Evolutionary conservation across 2,888 invertebrate genomes (phyloP).

Genomic region (Microchrysa polita): DNA sequence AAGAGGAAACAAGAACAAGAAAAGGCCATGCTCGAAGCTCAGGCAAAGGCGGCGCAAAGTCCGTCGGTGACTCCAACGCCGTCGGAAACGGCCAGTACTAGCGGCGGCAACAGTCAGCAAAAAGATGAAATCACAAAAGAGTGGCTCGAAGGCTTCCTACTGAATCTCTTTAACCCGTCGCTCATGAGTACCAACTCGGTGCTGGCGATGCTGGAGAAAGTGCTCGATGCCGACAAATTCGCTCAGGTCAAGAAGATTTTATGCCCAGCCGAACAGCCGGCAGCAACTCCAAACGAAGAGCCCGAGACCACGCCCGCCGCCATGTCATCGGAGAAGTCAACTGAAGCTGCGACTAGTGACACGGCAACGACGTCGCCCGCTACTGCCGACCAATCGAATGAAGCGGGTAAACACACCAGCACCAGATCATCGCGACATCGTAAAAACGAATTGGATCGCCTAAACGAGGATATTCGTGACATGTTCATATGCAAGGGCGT

Average conservation of each 20-base stretch:
- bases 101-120: slow-evolving; percentile 43
- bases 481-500: slow-evolving; percentile 72
- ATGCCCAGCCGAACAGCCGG: slow-evolving; percentile 42
- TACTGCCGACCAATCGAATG: background rate
- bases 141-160: slow-evolving; percentile 54
- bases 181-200: slow-evolving; percentile 53
- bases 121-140: slow-evolving; percentile 52
- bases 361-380: background rate
- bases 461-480: slow-evolving; percentile 73
- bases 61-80: background rate
- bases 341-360: slow-evolving; percentile 22
- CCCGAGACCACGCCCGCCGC: slow-evolving; percentile 30
- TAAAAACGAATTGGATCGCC: slow-evolving; percentile 68
- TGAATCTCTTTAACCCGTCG: slow-evolving; percentile 55
- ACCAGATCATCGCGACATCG: background rate
- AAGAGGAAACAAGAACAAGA: background rate
- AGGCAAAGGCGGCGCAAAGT: background rate
- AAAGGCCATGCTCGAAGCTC: background rate
- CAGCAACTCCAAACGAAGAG: slow-evolving; percentile 36
- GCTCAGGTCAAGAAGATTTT: slow-evolving; percentile 54
- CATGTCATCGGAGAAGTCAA: slow-evolving; percentile 32
- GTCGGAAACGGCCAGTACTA: slow-evolving; percentile 28
- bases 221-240: slow-evolving; percentile 55
- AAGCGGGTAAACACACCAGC: background rate
- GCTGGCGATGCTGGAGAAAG: slow-evolving; percentile 54